Percentiles rank a stretch among this genome's conserved stretches.
These are phyloP conservation scores for Bubo scandiacus DNA, from an alignment of 2,113 vertebrate genomes.

Conservation along the genomic window DNA sequence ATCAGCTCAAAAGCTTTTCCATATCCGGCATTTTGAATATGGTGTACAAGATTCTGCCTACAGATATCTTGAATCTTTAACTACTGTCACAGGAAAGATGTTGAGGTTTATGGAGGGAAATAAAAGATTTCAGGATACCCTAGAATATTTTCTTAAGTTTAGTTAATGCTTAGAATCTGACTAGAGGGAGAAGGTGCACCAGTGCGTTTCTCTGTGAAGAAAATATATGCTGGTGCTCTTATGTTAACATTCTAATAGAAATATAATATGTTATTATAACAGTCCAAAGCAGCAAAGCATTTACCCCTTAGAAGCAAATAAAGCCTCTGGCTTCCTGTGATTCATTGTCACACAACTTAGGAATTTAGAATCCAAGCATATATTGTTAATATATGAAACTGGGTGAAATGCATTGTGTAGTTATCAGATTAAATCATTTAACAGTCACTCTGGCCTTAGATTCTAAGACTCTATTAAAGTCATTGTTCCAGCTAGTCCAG, in stretches of 20 bases:
- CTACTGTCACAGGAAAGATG: not conserved
- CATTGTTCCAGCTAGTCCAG: not conserved
- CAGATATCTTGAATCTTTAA: not conserved
- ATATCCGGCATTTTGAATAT: not conserved
- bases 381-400: not conserved
- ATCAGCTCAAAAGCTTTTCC: not conserved
- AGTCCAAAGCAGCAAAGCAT: not conserved
- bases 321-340: not conserved
- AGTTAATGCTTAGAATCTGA: not conserved
- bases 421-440: not conserved
- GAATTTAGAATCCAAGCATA: not conserved
- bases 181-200: not conserved
- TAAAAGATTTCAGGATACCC: not conserved
- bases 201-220: not conserved
- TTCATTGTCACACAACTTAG: not conserved
- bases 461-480: not conserved
- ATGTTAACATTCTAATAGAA: not conserved
- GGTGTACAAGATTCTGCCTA: not conserved
- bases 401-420: not conserved
- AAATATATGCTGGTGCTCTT: not conserved
- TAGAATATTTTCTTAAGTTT: not conserved
- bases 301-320: not conserved
- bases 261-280: not conserved
- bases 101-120: not conserved
- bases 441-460: not conserved